Evolutionary conservation across 2,113 vertebrate species (phyloP), one percentile per base, ranked within the genome.

Genomic region (Hystrix brachyura): DNA sequence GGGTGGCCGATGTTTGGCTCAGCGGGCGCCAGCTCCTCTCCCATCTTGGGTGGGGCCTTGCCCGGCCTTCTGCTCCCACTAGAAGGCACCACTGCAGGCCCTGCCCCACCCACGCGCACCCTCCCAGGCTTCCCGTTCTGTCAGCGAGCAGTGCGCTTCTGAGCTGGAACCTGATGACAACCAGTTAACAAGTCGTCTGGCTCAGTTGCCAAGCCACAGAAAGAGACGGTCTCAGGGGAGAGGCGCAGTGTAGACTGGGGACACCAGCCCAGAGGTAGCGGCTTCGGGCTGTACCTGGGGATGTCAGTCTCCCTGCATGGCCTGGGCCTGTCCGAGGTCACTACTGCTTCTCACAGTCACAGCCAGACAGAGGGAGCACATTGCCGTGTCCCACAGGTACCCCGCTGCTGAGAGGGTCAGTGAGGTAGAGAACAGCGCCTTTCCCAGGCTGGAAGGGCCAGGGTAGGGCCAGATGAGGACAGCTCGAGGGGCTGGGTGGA

Each of bases 121-220:
- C 71, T 71, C 72, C 65, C 60, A 23, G 85, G 94, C 96, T 95
- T 62, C 67, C 87, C 90, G 57, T 53, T 60, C 91, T 80, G 72
- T 83, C 65, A 38, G 90, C n/a, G 46, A 85, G 79, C 72, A 60
- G 51, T 88, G 62, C 32, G n/a, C 48, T 85, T 89, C 76, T 88
- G 93, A 85, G 88, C 88, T 84, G 94, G 91, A 87, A 48, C 78
- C 88, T 46, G 51, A 57, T 89, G 90, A 90, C 89, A 95, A 9
- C 84, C 87, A 90, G 87, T 90, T 62, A 79, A 64, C 94, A 65
- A 55, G 79, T 69, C 85, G 89, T 90, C 80, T 53, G 18, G 79
- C 34, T 57, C 79, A 18, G 51, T 81, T 90, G 74, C 94, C 59
- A 93, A 79, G 64, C 32, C 65, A 8, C 55, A 72, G 82, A 62